Base-by-base conservation (phyloP, 2,888 invertebrate genomes). In the Sesia bembeciformis region DNA sequence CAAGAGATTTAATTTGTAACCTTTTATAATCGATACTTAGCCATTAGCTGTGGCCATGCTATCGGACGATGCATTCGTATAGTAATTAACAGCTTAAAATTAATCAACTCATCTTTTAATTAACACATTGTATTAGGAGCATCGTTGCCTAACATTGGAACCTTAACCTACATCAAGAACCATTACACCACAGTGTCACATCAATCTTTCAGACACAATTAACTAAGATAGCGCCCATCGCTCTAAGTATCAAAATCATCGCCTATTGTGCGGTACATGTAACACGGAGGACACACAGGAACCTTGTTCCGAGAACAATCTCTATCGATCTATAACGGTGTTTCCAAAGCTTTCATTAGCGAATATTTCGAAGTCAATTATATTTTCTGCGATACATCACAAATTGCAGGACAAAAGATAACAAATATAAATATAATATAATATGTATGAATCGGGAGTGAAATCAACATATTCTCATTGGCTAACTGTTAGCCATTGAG, bases 181-280 rank as follows among this genome's bases (percentile, higher is more conserved):
- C 68, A 65, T 81, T 76, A 68, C 72, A 64, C 66, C 67, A 70
- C 62, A 60, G 57, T 78, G 84, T 81, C 83, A 70, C 74, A 85
- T 85, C 77, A 85, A 85, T 86, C 85, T 82, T n/a, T 76, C 69
- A 65, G 61, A 52, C 76, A 72, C 81, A 71, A 81, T 80, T 78
- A 78, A 78, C 81, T 77, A 78, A 71, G 63, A 67, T 61, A 66
- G 68, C 76, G 77, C 73, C 78, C 75, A 78, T 73, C 65, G 75
- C 73, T 73, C 78, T 80, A 76, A 74, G 62, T 72, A 76, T 80
- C 65, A 62, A 75, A 78, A 83, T 81, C 80, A 80, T 78, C 74
- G 66, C 60, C 82, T 72, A 81, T 85, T 86, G 83, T 85, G 68
- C 74, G 61, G 64, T 63, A 72, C 76, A 69, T 73, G 70, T 72